These are phyloP conservation scores for Pristionchus entomophagus DNA, from an alignment of 2,888 invertebrate genomes.

Conservation along the genomic window DNA sequence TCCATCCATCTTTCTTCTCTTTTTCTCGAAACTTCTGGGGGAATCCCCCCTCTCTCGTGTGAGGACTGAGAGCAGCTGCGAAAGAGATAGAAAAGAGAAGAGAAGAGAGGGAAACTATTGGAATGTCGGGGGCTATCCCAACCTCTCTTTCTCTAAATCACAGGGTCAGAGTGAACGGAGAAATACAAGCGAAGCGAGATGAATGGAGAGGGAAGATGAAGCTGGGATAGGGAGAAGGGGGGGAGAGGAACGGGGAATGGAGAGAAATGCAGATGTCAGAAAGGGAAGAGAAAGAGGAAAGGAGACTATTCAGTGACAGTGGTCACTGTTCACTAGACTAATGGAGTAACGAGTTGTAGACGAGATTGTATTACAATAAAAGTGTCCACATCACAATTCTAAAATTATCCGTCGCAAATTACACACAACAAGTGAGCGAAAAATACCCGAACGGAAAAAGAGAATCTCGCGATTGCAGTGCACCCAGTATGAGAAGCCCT, in stretches of 20 bases:
- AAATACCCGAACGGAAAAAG: background rate
- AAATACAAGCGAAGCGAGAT: background rate
- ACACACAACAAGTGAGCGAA: background rate
- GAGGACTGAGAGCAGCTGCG: slow-evolving; percentile 10
- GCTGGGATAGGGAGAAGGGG: background rate
- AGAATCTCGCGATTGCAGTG: background rate
- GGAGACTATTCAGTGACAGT: too few species aligned
- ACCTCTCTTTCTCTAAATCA: background rate
- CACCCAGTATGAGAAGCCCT: background rate
- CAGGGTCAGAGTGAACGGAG: background rate
- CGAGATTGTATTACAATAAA: too few species aligned
- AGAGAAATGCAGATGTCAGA: slow-evolving; percentile 1
- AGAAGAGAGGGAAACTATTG: background rate
- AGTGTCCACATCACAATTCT: background rate
- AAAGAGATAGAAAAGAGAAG: background rate
- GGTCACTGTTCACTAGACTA: too few species aligned
- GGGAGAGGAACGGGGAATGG: background rate
- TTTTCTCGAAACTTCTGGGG: slow-evolving; percentile 25
- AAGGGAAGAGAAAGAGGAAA: background rate
- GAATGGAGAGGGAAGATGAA: background rate
- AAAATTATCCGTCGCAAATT: background rate
- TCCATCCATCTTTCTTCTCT: background rate
- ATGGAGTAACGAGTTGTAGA: too few species aligned
- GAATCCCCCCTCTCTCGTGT: slow-evolving; percentile 27
- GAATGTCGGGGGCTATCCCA: background rate